Evolutionary conservation across 2,888 invertebrate species (phyloP), one percentile per base, ranked within the genome.

Genomic region (Epistrophella euchroma): DNA sequence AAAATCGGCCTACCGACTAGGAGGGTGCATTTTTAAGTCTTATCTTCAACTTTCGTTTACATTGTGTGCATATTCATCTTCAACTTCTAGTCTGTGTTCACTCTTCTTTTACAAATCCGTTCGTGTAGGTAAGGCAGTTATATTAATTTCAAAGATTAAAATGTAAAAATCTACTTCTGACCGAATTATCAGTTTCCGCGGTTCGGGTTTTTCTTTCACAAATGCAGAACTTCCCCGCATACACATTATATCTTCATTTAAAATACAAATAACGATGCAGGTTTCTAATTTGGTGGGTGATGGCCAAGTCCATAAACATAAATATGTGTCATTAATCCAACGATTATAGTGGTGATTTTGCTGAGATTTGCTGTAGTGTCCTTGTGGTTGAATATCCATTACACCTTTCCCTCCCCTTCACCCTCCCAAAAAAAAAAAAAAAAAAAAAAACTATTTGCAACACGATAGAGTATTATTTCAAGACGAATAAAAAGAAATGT

Each of bases 251-350:
- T 15, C 4, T 15, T 1, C 55, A 11, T 25, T 52, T 28, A 62
- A 73, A 56, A 62, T 56, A 64, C 43, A 62, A 64, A 64, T 17
- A 40, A 32, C 15, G 0, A 22, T 58, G 37, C 15, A 19, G 47
- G 17, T 50, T 37, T 28, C 19, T n/a, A 43, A 28, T 25, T 17
- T 19, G 28, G 17, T 56, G 45, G 56, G 6, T 72, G 43, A 28
- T 45, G 43, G 56, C 28, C 72, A 64, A 64, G 47, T 35, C 19
- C 68, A 62, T 80, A 75, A 68, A 75, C 68, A 52, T 35, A 47
- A 60, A 80, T 60, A 25, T 52, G 37, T 43, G 60, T 15, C 37
- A 74, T 80, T 75, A 80, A 62, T 80, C 58, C 56, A 47, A 71
- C 28, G 64, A 45, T 47, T 47, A 45, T 17, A 45, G 17, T 52